Conservation (phyloP, 1,140 invertebrate species). For the Brachionus rotundiformis region DNA sequence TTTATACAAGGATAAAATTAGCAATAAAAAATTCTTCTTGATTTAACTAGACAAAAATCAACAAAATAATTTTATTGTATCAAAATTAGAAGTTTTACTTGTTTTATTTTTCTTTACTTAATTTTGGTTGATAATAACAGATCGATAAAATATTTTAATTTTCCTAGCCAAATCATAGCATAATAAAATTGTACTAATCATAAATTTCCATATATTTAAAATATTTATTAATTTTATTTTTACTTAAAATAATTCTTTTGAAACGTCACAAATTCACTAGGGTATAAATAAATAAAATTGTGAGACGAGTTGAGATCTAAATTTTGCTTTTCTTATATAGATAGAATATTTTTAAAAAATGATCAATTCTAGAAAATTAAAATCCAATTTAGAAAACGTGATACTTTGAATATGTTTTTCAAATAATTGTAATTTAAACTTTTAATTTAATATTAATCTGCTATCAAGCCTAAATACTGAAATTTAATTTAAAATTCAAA, state of each 20-base stretch:
- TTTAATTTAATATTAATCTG: background rate
- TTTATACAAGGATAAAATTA: no score
- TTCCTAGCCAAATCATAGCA: background rate
- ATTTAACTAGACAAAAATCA: no score
- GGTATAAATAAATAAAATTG: background rate
- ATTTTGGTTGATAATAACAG: background rate
- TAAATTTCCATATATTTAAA: conserved; percentile 27
- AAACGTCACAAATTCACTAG: background rate
- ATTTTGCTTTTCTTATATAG: no score
- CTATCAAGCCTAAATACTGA: background rate
- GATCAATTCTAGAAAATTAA: no score
- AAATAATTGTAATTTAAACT: background rate
- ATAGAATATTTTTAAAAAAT: no score
- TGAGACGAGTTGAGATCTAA: background rate
- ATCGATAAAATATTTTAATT: conserved; percentile 40
- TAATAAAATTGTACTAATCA: conserved; percentile 12
- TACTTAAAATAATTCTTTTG: background rate
- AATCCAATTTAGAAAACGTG: no score
- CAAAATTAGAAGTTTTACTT: no score
- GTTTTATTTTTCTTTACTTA: conserved; percentile 5
- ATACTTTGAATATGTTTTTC: background rate
- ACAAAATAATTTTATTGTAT: no score
- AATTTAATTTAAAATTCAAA: background rate
- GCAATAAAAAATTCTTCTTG: no score
- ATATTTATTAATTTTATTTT: conserved; percentile 8